A percentile compares a stretch with the other conserved stretches of the same genome.
Evolutionary conservation across 2,888 invertebrate genomes (phyloP).

Genomic region (Syritta pipiens): DNA sequence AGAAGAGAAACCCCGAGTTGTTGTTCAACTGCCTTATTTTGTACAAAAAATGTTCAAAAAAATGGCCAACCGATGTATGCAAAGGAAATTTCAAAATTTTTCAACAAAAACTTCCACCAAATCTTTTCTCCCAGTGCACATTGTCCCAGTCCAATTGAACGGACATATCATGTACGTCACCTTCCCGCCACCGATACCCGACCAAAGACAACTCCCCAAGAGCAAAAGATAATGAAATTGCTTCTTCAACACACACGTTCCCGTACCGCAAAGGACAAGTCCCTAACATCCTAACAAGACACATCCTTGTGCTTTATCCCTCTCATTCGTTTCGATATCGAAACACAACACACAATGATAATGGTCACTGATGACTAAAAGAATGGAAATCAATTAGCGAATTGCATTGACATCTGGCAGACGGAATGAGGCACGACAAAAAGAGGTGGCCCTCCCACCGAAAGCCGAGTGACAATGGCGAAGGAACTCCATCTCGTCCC

Average conservation of each 20-base stretch:
- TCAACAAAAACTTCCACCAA: too few species aligned
- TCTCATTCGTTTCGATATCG: constrained; percentile 70
- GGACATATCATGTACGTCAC: constrained; percentile 12
- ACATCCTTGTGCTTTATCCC: constrained; percentile 52
- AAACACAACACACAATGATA: constrained; percentile 64
- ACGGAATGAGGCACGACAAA: background rate
- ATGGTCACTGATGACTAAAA: constrained; percentile 71
- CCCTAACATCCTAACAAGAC: constrained; percentile 17
- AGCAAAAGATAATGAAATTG: constrained; percentile 52
- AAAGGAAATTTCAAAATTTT: too few species aligned
- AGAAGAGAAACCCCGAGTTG: too few species aligned
- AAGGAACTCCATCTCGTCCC: constrained; percentile 21
- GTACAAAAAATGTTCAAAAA: too few species aligned
- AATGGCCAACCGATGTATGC: too few species aligned
- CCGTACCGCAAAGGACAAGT: constrained; percentile 23
- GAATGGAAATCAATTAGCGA: constrained; percentile 78
- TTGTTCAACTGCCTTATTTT: too few species aligned
- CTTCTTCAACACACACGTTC: background rate
- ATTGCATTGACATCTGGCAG: constrained; percentile 73
- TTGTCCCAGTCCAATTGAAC: too few species aligned
- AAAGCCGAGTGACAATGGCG: constrained; percentile 29
- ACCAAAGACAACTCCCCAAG: constrained; percentile 8
- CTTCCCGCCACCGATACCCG: background rate
- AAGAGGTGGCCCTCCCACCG: background rate
- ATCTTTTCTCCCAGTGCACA: constrained; percentile 19